Evolutionary conservation across 1,140 invertebrate genomes (phyloP).

Genomic region (Papilio aristodemus): DNA sequence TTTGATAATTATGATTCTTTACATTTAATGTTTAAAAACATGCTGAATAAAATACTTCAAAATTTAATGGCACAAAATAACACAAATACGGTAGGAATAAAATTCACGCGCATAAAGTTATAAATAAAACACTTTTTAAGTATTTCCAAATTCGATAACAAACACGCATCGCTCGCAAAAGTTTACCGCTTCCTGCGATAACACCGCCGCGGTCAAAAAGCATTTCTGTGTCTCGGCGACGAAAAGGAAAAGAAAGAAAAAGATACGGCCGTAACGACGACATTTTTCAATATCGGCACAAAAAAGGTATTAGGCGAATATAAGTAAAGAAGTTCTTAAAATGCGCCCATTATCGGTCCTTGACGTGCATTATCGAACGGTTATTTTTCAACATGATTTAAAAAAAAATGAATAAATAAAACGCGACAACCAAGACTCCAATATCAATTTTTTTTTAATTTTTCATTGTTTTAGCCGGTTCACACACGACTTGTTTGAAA

Average conservation of each 20-base stretch:
- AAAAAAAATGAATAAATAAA: slow-evolving; percentile 46
- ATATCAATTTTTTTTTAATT: slow-evolving; percentile 57
- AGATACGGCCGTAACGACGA: slow-evolving; percentile 62
- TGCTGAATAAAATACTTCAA: background rate
- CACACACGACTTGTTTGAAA: slow-evolving; percentile 53
- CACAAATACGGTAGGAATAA: slow-evolving; percentile 14
- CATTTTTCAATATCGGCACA: slow-evolving; percentile 71
- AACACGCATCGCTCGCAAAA: slow-evolving; percentile 56
- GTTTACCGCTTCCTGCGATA: slow-evolving; percentile 64
- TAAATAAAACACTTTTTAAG: slow-evolving; percentile 40
- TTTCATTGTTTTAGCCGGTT: slow-evolving; percentile 68
- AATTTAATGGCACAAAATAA: slow-evolving; percentile 3
- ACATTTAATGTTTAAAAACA: too few relatives aligned
- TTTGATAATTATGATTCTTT: too few relatives aligned
- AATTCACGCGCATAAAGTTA: slow-evolving; percentile 6
- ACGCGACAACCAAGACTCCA: slow-evolving; percentile 51
- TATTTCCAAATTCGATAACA: slow-evolving; percentile 60
- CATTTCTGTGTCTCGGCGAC: slow-evolving; percentile 71
- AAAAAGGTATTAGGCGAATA: slow-evolving; percentile 62
- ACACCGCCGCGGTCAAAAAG: slow-evolving; percentile 70
- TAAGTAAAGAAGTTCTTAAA: slow-evolving; percentile 54
- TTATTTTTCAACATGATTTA: slow-evolving; percentile 47
- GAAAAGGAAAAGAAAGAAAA: slow-evolving; percentile 55
- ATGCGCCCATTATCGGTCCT: slow-evolving; percentile 48
- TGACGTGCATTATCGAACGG: slow-evolving; percentile 53